Evolutionary conservation across 2,888 invertebrate species (phyloP), one percentile per base, ranked within the genome.

Genomic region (Nudaria mundana): DNA sequence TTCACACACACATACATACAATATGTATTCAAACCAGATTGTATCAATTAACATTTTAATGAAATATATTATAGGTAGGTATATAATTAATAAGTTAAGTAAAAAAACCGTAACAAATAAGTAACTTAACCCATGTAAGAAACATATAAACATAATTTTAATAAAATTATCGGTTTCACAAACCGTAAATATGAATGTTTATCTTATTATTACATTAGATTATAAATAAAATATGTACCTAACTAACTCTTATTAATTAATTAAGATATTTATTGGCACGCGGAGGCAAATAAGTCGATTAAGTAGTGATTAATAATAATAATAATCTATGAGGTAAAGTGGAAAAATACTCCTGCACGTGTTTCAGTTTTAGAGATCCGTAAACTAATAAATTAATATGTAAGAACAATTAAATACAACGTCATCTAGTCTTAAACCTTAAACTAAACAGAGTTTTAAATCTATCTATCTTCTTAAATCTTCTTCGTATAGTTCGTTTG

Each of bases 301-400:
- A 52, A 48, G 30, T 37, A 8, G 35, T 31, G 32, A 40, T 56
- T 44, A n/a, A n/a, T n/a, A n/a, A n/a, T n/a, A n/a, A 42, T 5
- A 28, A 13, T 5, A 10, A 29, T 22, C 11, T 38, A 37, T 41
- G 30, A 61, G 54, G 58, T 61, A 54, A 58, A 33, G 10, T 44
- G 48, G 55, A 53, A 53, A 61, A 61, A 44, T 43, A 46, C 48
- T 29, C 18, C 30, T 16, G 28, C 18, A 5, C 23, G 16, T 31
- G 20, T 30, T 20, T 16, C 40, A 26, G 12, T 57, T 54, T 58
- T 53, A 48, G 20, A 8, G 20, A 7, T 20, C 20, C 20, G 20
- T 20, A 20, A 2, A 2, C 20, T 8, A 20, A n/a, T n/a, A n/a
- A n/a, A n/a, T n/a, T n/a, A n/a, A n/a, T n/a, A n/a, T n/a, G n/a